Evolutionary conservation across 2,888 invertebrate genomes (phyloP), one percentile per base, ranked within the genome.

Genomic region (Balanococcus diminutus): DNA sequence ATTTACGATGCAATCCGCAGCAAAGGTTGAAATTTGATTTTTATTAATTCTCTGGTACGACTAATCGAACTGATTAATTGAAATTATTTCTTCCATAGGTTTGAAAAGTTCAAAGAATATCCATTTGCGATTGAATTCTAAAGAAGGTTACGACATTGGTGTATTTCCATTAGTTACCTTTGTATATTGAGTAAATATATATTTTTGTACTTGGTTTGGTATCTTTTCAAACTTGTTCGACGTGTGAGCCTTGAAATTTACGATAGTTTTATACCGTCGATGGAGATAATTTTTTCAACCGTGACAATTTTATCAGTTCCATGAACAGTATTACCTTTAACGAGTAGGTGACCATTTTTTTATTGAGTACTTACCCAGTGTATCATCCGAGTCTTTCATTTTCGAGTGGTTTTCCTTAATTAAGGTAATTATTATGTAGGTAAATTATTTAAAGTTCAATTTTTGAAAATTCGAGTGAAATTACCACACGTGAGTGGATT

Each of bases 111-210:
- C 88, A 90, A 90, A 87, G 89, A 92, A 88, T 92, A 91, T 89
- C 92, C 92, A 19, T 93, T 93, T 88, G 88, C 89, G 25, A 89
- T 89, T 86, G 89, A 90, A 87, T 90, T 89, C 86, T 90, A 88
- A 89, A 72, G 8, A 36, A 79, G 6, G 92, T 93, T 4, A 79
- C 75, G 36, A 36, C 8, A 32, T 14, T 36, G 1, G 32, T 19
- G 8, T 11, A 79, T 19, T 32, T 72, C 8, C 31, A 9, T 67
- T 67, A 72, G n/a, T n/a, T 79, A 79, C n/a, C 9, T 79, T 9
- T 75, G 28, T 75, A 75, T 4, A n/a, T 75, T 22, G 0, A 75
- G 31, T 75, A 75, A 36, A 79, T 22, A 79, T 36, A 67, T n/a
- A n/a, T n/a, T n/a, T 67, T 67, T 67, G 28, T 67, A 67, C 16